Evolutionary conservation across 2,797 vertebrate species (phyloP).

Genomic region (Masticophis lateralis): DNA sequence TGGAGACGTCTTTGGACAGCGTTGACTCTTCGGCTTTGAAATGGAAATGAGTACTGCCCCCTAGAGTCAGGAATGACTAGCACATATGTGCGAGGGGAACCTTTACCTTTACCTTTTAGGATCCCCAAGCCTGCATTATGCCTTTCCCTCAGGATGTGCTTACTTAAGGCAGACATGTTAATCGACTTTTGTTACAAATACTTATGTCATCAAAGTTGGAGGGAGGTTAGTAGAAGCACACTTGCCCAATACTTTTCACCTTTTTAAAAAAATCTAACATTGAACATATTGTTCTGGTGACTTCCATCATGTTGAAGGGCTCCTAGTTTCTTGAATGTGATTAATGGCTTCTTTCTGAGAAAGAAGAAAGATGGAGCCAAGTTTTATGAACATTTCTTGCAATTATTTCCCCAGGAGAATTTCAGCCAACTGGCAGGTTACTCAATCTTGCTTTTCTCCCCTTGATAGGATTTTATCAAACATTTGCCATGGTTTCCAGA

Average conservation of each 20-base stretch:
- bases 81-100: too few species aligned
- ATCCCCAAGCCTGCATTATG: background rate
- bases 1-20: too few species aligned
- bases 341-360: slow-evolving; percentile 33
- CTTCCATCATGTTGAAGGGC: background rate
- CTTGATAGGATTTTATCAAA: slow-evolving; percentile 49
- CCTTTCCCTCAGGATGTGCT: background rate
- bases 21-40: too few species aligned
- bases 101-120: too few species aligned
- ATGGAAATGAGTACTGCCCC: too few species aligned
- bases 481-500: slow-evolving; percentile 32
- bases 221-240: background rate
- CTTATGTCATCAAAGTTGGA: background rate
- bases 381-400: slow-evolving; percentile 4
- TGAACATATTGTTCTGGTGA: background rate
- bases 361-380: slow-evolving; percentile 21
- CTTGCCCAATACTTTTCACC: background rate
- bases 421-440: slow-evolving; percentile 30
- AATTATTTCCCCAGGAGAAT: slow-evolving; percentile 29
- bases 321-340: slow-evolving; percentile 43
- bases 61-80: too few species aligned
- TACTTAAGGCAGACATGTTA: background rate
- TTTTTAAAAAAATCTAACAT: background rate
- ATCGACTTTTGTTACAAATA: background rate
- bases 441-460: slow-evolving; percentile 2